phyloP scores from a whole-genome alignment of 2,113 vertebrate species.

The Festucalex cinctus region DNA sequence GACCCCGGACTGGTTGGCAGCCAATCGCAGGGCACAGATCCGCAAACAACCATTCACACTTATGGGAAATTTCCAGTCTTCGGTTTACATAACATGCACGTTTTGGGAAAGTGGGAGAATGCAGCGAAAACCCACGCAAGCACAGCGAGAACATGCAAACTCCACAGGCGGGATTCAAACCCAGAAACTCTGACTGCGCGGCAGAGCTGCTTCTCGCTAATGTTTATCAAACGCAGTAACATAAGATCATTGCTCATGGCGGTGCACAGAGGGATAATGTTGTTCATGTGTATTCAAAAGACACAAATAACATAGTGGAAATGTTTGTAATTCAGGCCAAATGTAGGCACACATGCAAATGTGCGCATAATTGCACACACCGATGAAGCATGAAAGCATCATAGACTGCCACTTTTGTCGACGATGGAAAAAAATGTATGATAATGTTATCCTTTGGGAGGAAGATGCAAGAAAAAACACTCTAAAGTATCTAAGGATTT shows the following conservation, averaged over 20 bases:
- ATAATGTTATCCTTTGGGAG: slow-evolving; percentile 48
- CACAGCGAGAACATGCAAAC: neutral
- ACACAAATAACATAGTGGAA: slow-evolving; percentile 9
- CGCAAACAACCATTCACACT: neutral
- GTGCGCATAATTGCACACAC: slow-evolving; percentile 40
- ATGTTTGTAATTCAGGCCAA: slow-evolving; percentile 36
- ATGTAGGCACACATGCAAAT: slow-evolving; percentile 28
- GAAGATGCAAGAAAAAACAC: slow-evolving; percentile 29
- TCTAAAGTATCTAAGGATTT: slow-evolving; percentile 23
- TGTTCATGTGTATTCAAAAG: slow-evolving; percentile 14
- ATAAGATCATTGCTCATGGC: slow-evolving; percentile 4
- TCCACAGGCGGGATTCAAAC: neutral
- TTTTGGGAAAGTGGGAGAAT: neutral
- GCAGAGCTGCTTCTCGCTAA: slow-evolving; percentile 4
- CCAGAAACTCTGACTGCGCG: neutral
- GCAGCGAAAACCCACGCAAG: neutral
- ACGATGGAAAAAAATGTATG: slow-evolving; percentile 40
- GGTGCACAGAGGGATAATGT: slow-evolving; percentile 8
- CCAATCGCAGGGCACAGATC: neutral
- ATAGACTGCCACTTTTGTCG: slow-evolving; percentile 38
- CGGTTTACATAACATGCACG: neutral
- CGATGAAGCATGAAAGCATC: slow-evolving; percentile 45
- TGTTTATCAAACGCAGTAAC: slow-evolving; percentile 26
- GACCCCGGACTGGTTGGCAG: neutral
- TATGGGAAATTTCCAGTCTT: neutral